phyloP scores from a whole-genome alignment of 35 echinoderm and acorn worm genomes.

The Chiridota heheva region DNA sequence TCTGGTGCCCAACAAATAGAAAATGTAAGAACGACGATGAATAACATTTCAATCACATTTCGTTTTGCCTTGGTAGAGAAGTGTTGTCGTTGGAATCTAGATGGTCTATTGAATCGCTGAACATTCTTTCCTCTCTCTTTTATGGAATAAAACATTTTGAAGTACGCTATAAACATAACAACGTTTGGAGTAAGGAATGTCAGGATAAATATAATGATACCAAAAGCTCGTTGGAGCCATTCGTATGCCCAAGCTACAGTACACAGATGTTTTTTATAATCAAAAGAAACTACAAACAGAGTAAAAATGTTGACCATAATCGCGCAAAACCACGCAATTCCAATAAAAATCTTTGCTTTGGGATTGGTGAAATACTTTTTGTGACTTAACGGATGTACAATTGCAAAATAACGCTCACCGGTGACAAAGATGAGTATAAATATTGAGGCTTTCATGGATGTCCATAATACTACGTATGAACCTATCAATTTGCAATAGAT shows the following conservation, averaged over 20 bases:
- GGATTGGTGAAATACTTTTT: constrained; percentile 47
- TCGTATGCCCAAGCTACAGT: neutral
- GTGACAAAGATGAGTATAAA: constrained; percentile 57
- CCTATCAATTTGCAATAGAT: constrained; percentile 66
- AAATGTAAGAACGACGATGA: constrained; percentile 57
- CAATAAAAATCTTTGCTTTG: constrained; percentile 21
- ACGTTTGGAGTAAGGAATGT: neutral
- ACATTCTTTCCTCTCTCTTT: constrained; percentile 2
- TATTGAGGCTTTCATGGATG: constrained; percentile 56
- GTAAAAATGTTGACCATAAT: constrained; percentile 51
- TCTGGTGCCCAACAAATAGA: constrained; percentile 65
- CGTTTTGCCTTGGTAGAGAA: constrained; percentile 18
- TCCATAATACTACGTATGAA: constrained; percentile 56
- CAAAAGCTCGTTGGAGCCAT: neutral
- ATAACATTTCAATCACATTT: constrained; percentile 51
- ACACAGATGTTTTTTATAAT: constrained; percentile 10
- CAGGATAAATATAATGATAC: neutral
- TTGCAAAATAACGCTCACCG: constrained; percentile 58
- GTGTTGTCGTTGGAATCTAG: constrained; percentile 29
- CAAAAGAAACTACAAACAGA: neutral
- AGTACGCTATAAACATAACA: constrained; percentile 34
- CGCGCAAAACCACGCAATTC: constrained; percentile 36
- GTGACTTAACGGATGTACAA: constrained; percentile 58
- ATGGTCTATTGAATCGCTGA: neutral
- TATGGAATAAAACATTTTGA: constrained; percentile 35